Evolutionary conservation across 2,113 vertebrate species (phyloP).

Genomic region (Acinonyx jubatus): DNA sequence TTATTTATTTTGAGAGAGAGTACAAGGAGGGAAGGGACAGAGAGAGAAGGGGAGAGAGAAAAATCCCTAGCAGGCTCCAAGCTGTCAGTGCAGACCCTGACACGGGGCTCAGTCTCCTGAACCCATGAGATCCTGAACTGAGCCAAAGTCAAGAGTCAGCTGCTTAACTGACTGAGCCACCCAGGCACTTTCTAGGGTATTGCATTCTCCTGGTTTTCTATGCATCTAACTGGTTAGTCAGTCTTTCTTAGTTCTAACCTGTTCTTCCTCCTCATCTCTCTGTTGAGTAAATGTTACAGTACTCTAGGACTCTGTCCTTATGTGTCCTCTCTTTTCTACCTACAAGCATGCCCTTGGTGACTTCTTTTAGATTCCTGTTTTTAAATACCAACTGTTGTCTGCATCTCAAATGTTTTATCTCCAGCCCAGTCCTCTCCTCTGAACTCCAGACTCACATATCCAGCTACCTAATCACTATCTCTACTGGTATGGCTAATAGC

Average conservation of each 20-base stretch:
- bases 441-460: background rate
- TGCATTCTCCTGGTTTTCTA: background rate
- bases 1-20: no score
- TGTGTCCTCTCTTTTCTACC: background rate
- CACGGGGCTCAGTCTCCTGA: no score
- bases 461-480: background rate
- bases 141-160: no score
- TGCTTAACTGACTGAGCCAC: no score
- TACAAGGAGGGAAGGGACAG: no score
- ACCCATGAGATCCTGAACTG: no score
- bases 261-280: background rate
- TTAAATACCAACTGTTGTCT: background rate
- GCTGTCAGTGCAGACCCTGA: no score
- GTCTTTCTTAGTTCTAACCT: background rate
- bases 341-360: background rate
- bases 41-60: no score
- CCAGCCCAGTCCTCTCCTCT: background rate
- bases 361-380: background rate
- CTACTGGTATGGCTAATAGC: background rate
- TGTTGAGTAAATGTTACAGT: background rate
- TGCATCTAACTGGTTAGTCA: background rate
- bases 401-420: background rate
- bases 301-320: background rate
- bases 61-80: no score
- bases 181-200: background rate